Evolutionary conservation across 2,113 vertebrate species (phyloP).

Genomic region (Pseudorasbora parva): DNA sequence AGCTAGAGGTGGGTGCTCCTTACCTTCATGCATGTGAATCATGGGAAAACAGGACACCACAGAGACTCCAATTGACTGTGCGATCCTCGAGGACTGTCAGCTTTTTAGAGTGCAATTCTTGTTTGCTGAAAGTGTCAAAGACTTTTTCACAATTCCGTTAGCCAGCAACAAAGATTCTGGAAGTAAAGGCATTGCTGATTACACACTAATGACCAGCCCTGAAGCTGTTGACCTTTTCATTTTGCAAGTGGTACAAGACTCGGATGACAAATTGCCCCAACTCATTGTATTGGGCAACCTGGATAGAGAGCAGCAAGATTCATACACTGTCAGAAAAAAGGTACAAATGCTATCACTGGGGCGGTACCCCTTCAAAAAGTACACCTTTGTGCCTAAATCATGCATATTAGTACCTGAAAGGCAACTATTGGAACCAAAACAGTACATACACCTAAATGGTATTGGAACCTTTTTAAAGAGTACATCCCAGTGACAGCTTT

Average conservation of each 20-base stretch:
- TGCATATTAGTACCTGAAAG: too few relatives aligned
- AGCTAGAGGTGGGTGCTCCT: too few relatives aligned
- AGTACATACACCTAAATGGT: too few relatives aligned
- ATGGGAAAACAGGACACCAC: slow-evolving; percentile 78
- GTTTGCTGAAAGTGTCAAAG: slow-evolving; percentile 94
- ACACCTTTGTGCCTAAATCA: too few relatives aligned
- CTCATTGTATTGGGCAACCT: slow-evolving; percentile 93
- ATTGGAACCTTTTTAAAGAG: too few relatives aligned
- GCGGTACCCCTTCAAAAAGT: too few relatives aligned
- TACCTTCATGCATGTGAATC: too few relatives aligned
- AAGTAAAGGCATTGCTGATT: slow-evolving; percentile 88
- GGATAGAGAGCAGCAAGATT: slow-evolving; percentile 93
- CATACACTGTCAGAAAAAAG: slow-evolving; percentile 80
- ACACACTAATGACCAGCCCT: slow-evolving; percentile 81
- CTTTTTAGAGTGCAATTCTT: slow-evolving; percentile 82
- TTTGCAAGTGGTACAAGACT: slow-evolving; percentile 90
- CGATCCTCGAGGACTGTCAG: slow-evolving; percentile 89
- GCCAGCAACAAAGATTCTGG: slow-evolving; percentile 89
- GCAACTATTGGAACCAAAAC: too few relatives aligned
- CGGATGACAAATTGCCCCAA: slow-evolving; percentile 91
- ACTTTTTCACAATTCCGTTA: slow-evolving; percentile 91
- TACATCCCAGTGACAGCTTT: too few relatives aligned
- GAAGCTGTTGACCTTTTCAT: slow-evolving; percentile 92
- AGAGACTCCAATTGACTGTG: slow-evolving; percentile 89
- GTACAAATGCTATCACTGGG: too few relatives aligned